Base-by-base conservation (phyloP, 2,113 vertebrate species). In the Sclerurus mexicanus region DNA sequence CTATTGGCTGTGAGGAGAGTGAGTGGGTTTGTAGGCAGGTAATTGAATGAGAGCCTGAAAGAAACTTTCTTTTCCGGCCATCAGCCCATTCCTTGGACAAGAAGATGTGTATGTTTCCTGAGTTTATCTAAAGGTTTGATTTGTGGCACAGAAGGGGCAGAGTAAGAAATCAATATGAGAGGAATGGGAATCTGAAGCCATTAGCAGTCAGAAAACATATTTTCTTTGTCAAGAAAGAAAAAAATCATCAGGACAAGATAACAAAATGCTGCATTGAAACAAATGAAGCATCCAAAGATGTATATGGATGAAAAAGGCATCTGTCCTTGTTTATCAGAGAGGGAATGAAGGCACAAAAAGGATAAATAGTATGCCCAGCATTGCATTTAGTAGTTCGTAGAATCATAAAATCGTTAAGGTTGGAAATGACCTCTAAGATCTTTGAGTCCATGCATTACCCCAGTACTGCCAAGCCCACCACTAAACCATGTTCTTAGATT, bases 371-470 rank as follows among this genome's bases (percentile, higher is more conserved):
- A 40, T 49, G 21, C 7, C 24, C 14, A 35, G 53, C 7, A 5
- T 5, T 31, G 14, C 21, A 37, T 56, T 80, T 64, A 35, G 49
- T 14, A 27, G 14, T 21, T 50, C 31, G 49, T 3, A 49, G 10
- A 87, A 47, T 3, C 1, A 2, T 7, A 4, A 18, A 58, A 42
- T 30, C 1, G 0, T 30, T 71, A 8, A 23, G 11, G 5, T 37
- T 73, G 67, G 39, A 69, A 46, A 78, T 0, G 0, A 12, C 17
- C 40, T 31, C 17, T 22, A 49, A 31, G 35, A 12, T 49, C 37
- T 18, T 37, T 0, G 0, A 64, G 50, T 31, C 42, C 49, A 72
- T 6, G 20, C 24, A 15, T 37, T 35, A 56, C 35, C 58, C n/a
- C 55, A 37, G 23, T 9, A 37, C n/a, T 60, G 17, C 23, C 39